Percentiles rank a stretch among this genome's conserved stretches.
Evolutionary conservation across 1,140 invertebrate genomes (phyloP).

Genomic region (Doryteuthis pealeii): DNA sequence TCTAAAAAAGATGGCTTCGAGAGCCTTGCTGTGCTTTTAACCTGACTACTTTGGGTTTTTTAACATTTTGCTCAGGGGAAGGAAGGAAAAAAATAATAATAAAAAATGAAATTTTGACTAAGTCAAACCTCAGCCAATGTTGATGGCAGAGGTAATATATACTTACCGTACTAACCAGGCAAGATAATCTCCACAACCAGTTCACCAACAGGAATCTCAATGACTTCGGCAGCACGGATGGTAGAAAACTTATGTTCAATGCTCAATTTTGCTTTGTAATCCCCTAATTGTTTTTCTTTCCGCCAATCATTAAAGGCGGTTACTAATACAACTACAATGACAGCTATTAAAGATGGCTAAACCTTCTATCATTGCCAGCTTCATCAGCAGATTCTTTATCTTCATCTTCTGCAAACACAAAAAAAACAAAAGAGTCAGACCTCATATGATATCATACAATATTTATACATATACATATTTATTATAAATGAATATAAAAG

Average conservation of each 20-base stretch:
- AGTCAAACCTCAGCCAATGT: too few relatives aligned
- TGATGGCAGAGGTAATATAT: too few relatives aligned
- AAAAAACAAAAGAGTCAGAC: too few relatives aligned
- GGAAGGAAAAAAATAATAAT: too few relatives aligned
- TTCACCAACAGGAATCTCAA: constrained; percentile 93
- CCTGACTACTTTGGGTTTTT: too few relatives aligned
- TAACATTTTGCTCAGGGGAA: too few relatives aligned
- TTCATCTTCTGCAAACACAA: constrained; percentile 59
- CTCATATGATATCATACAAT: too few relatives aligned
- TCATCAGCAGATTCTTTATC: constrained; percentile 81
- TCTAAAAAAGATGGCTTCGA: too few relatives aligned
- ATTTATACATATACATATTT: too few relatives aligned
- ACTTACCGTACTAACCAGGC: constrained; percentile 69
- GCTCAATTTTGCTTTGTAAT: constrained; percentile 96
- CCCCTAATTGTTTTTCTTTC: constrained; percentile 96
- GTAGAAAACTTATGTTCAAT: constrained; percentile 98
- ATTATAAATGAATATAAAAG: too few relatives aligned
- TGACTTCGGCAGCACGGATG: constrained; percentile 86
- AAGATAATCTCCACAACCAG: constrained; percentile 99
- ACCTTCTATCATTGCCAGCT: constrained; percentile 97
- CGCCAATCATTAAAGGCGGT: constrained; percentile 99
- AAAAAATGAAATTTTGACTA: too few relatives aligned
- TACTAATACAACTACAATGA: constrained; percentile 96
- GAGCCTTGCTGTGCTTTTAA: too few relatives aligned
- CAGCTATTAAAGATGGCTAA: constrained; percentile 95